phyloP scores from a whole-genome alignment of 2,113 vertebrate species.

The Edolisoma coerulescens region DNA sequence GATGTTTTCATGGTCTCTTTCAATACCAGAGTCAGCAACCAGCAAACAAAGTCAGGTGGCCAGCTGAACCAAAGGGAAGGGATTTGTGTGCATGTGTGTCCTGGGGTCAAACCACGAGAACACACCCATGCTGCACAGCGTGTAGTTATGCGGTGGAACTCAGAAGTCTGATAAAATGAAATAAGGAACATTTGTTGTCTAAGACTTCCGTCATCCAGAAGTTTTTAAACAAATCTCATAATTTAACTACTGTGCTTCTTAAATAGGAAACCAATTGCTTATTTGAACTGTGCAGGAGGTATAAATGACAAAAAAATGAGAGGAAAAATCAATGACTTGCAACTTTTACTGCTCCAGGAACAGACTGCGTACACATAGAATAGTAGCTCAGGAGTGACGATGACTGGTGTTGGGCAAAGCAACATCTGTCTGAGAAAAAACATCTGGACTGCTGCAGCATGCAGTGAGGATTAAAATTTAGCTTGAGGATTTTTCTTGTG shows the following conservation, averaged over 20 bases:
- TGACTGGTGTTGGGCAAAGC: not conserved
- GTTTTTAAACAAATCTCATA: not conserved
- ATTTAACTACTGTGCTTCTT: not conserved
- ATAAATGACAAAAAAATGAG: not conserved
- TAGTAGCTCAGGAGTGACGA: not conserved
- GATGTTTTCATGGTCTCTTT: not conserved
- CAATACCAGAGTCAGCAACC: not conserved
- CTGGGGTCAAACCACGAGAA: rapidly evolving
- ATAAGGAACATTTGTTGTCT: not conserved
- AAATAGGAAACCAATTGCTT: conserved; percentile 14
- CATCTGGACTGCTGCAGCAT: conserved; percentile 18
- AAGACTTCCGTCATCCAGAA: not conserved
- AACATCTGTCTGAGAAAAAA: conserved; percentile 34
- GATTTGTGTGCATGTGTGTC: not conserved
- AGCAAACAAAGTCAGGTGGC: not conserved
- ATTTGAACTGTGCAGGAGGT: not conserved
- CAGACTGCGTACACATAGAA: conserved; percentile 7
- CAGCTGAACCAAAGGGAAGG: not conserved
- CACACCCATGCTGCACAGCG: not conserved
- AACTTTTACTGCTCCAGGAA: not conserved
- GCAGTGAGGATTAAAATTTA: conserved; percentile 4
- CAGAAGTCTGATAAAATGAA: not conserved
- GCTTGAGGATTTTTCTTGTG: not conserved
- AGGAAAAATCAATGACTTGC: not conserved
- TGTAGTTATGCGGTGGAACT: rapidly evolving